Evolutionary conservation across 2,888 invertebrate species (phyloP), one percentile per base, ranked within the genome.

Genomic region (Drosophila nigricruria): DNA sequence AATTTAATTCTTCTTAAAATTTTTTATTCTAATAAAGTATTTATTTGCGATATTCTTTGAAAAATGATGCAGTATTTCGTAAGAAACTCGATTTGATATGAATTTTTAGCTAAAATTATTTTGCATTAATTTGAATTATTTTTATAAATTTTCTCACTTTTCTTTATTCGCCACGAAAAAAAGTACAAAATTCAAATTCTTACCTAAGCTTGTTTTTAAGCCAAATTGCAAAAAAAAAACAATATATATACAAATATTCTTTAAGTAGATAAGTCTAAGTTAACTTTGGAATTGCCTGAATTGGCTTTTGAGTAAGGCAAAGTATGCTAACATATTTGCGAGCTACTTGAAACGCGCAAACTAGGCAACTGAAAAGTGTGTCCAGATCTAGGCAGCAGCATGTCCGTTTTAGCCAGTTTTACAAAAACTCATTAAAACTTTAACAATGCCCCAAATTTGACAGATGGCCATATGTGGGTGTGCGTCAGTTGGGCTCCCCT

Each of bases 361-460:
- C 60, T 60, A 79, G 73, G 65, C 20, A 67, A 58, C 59, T 40
- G n/a, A 49, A 16, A 18, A 45, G 27, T 61, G 65, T 60, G 47
- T 14, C 32, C 52, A 59, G 32, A 73, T 52, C 8, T 18, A n/a
- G 27, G 30, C 20, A 20, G 5, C 16, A 18, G 49, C 10, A 5
- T n/a, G 23, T 25, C n/a, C 53, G 20, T 23, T 20, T 34, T 34
- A 34, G 34, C 50, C 50, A 50, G 16, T 59, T 63, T 62, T 61
- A 56, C 65, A 32, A 32, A 63, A 78, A 83, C 76, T 83, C 81
- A 83, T 82, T 83, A 81, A 83, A 83, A 82, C 53, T 77, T 83
- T 40, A 38, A 59, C 49, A 62, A 72, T 54, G 50, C 57, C 57
- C 9, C 25, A n/a, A 23, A 25, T 57, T 30, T 30, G 42, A 70